Base-by-base conservation (phyloP, 2,797 vertebrate species). In the Denticeps clupeoides region DNA sequence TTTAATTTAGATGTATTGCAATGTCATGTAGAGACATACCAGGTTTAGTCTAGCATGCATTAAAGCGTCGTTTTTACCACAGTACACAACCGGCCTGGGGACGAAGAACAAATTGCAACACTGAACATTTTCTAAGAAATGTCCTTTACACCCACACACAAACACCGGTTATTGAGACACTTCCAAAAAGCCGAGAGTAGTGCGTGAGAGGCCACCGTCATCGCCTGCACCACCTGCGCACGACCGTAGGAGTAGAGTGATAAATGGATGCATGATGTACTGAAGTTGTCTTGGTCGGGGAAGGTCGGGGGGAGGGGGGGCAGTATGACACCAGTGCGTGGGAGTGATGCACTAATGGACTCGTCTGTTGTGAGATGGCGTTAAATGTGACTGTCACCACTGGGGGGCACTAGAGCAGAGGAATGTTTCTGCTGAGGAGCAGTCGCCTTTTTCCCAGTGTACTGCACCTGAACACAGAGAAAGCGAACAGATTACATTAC, bases 171-270 rank as follows among this genome's bases (percentile, higher is more conserved):
- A 49, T 45, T 22, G 57, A 60, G 55, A 28, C 2, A 33, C 62
- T 56, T 49, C 22, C 49, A 62, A 63, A 66, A 71, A 54, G 53
- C 42, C 42, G 55, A 33, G 57, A 25, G 33, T 41, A 48, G 29
- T 56, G 48, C 1, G 19, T 35, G 52, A 11, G 29, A 69, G 60
- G 57, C 52, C 63, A 63, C 62, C 57, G 47, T 74, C 68, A 65
- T 74, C 78, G 71, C 75, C 54, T 67, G 50, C 27, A 65, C 69
- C 63, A 64, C 45, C 48, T 42, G 42, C 27, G 56, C 50, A 33
- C 63, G 63, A 45, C 28, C 28, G 66, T 69, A 66, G 68, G 66
- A 65, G 65, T 12, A 40, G 56, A 49, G 53, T 29, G 60, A 67
- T 64, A 49, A 47, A 67, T 56, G 55, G 50, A 32, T 62, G 64